Evolutionary conservation across 2,888 invertebrate species (phyloP).

Genomic region (Rugalucina vietnamica): DNA sequence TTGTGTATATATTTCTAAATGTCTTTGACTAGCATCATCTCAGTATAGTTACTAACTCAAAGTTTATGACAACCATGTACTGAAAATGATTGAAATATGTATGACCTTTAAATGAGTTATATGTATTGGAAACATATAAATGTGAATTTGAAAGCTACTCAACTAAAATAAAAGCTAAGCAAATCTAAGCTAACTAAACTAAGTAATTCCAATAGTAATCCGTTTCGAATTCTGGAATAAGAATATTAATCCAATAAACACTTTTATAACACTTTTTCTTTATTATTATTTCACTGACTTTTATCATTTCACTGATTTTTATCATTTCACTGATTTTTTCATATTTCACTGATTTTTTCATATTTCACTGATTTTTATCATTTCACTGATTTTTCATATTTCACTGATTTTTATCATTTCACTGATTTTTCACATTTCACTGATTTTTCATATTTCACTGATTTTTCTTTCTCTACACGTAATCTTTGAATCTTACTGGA

Average conservation of each 20-base stretch:
- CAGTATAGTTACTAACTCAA: not conserved
- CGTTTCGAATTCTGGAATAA: too few species aligned
- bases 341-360: not conserved
- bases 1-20: not conserved
- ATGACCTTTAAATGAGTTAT: not conserved
- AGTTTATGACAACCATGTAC: not conserved
- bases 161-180: not conserved
- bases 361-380: too few species aligned
- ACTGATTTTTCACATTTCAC: not conserved
- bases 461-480: not conserved
- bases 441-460: not conserved
- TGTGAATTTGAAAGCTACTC: not conserved
- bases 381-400: too few species aligned
- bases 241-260: not conserved
- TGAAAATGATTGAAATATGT: not conserved
- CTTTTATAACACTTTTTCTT: not conserved
- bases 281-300: not conserved
- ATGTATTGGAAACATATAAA: not conserved
- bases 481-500: not conserved
- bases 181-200: not conserved
- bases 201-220: not conserved
- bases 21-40: not conserved
- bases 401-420: too few species aligned
- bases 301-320: too few species aligned
- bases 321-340: not conserved